Evolutionary conservation across 2,797 vertebrate genomes (phyloP).

Genomic region (Scomberomorus guttatus): DNA sequence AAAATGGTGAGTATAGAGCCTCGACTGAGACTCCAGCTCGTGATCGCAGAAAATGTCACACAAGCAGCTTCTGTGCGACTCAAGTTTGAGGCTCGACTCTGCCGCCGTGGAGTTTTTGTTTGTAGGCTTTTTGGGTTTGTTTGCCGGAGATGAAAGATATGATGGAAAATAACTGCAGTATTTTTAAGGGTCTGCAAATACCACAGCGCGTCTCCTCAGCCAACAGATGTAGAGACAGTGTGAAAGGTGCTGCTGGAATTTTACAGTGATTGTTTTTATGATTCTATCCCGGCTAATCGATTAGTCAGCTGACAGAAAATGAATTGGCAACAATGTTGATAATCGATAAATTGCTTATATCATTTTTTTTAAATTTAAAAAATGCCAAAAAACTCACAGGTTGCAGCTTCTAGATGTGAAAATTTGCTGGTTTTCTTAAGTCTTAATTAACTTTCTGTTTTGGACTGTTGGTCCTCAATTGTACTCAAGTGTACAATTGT

Average conservation of each 20-base stretch:
- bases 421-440: not conserved
- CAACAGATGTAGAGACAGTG: not conserved
- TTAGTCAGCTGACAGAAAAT: no score
- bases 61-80: constrained; percentile 41
- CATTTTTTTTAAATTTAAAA: not conserved
- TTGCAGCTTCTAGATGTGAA: not conserved
- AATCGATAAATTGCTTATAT: no score
- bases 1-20: not conserved
- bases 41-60: constrained; percentile 56
- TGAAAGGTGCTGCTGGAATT: not conserved
- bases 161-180: not conserved
- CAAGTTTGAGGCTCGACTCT: constrained; percentile 38
- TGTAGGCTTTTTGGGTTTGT: not conserved
- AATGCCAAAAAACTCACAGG: no score
- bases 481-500: not conserved
- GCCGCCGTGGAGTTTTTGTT: constrained; percentile 13
- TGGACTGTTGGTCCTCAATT: not conserved
- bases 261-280: not conserved
- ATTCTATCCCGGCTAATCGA: not conserved
- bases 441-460: not conserved
- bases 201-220: not conserved
- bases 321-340: not conserved
- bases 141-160: not conserved
- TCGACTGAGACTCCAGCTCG: constrained; percentile 29
- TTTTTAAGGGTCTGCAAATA: not conserved